These are phyloP conservation scores for Psammodynastes pulverulentus DNA, from an alignment of 2,113 vertebrate species.

Conservation along the genomic window DNA sequence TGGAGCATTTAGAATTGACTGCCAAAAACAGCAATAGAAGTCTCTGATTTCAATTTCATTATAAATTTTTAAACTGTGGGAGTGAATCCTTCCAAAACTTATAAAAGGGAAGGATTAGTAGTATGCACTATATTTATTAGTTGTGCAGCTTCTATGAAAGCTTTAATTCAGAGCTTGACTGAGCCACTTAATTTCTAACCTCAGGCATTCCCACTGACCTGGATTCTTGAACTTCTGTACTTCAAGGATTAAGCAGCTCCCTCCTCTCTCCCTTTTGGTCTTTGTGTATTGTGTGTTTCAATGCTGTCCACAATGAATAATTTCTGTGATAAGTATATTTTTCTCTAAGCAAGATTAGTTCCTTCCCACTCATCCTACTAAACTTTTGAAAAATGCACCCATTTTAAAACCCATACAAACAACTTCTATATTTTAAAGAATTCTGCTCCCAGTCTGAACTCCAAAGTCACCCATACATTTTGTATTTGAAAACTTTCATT, in stretches of 20 bases:
- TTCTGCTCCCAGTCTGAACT: background rate
- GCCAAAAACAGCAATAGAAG: slow-evolving; percentile 23
- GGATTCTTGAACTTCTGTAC: slow-evolving; percentile 11
- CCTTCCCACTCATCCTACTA: background rate
- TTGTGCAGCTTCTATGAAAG: slow-evolving; percentile 14
- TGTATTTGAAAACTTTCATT: background rate
- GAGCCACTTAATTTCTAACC: slow-evolving; percentile 18
- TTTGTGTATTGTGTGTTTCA: background rate
- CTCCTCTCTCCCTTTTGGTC: background rate
- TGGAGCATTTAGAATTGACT: background rate
- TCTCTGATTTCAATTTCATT: background rate
- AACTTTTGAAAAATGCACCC: background rate
- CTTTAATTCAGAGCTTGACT: slow-evolving; percentile 21
- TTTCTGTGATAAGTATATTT: background rate
- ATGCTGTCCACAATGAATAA: background rate
- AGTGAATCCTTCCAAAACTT: slow-evolving; percentile 13
- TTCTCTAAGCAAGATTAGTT: background rate
- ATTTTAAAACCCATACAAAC: background rate
- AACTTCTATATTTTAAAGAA: background rate
- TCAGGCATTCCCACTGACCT: slow-evolving; percentile 10
- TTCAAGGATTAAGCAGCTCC: background rate
- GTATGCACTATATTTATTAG: background rate
- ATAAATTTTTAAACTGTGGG: slow-evolving; percentile 13
- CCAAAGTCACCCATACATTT: background rate
- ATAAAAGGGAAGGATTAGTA: slow-evolving; percentile 21